These are phyloP conservation scores for Illadopsis cleaveri DNA, from an alignment of 2,113 vertebrate species.

Conservation along the genomic window DNA sequence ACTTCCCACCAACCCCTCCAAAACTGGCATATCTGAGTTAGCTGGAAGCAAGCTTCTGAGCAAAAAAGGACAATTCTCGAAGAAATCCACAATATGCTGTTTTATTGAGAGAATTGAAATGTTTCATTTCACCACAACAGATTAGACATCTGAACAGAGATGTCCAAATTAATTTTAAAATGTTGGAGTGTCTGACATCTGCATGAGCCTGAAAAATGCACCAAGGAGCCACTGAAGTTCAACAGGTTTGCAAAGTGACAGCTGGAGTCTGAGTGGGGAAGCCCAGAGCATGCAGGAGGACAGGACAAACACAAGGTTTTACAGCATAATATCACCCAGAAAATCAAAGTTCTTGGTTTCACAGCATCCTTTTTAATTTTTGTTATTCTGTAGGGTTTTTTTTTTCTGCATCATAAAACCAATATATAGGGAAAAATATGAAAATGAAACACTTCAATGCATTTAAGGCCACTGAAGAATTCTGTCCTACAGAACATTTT, in stretches of 20 bases:
- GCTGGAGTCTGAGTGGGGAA: background rate
- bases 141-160: background rate
- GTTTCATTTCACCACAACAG: background rate
- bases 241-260: background rate
- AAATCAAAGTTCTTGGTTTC: background rate
- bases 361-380: background rate
- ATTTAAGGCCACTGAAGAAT: background rate
- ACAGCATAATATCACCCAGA: background rate
- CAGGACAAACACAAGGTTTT: background rate
- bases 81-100: background rate
- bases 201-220: background rate
- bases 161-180: background rate
- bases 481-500: background rate
- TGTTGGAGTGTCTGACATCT: background rate
- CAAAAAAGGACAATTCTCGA: background rate
- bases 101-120: background rate
- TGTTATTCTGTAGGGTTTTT: background rate
- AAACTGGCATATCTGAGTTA: background rate
- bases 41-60: background rate
- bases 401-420: background rate
- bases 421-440: background rate
- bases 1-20: fast-evolving
- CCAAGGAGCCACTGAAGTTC: background rate
- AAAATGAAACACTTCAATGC: background rate
- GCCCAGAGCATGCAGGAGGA: background rate